Evolutionary conservation across 2,797 vertebrate species (phyloP), one percentile per base, ranked within the genome.

Genomic region (Spea hammondii): DNA sequence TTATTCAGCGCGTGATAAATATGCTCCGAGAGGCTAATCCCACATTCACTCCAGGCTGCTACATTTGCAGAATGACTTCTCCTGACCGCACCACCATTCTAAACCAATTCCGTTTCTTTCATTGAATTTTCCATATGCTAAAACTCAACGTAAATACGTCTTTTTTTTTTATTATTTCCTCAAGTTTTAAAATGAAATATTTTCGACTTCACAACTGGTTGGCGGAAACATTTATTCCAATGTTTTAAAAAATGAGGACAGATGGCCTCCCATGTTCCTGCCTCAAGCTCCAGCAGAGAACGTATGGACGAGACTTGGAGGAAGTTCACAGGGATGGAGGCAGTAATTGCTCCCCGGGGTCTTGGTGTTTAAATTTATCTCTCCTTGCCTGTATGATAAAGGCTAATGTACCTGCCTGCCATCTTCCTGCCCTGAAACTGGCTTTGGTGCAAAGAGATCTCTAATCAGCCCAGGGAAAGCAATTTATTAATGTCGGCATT

Each of bases 41-140:
- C 65, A 7, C 64, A 46, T 11, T 72, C 8, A 17, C 54, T 67
- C 55, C 77, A 67, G 54, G 77, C 54, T 14, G 60, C 77, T 13
- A 60, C 77, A 74, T 79, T 79, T 79, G 71, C 72, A 74, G 65
- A 79, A 79, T 71, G 14, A 79, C 77, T 74, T 79, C 60, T 67
- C 72, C 77, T 60, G 71, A 79, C 71, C 77, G 53, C 70, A 79
- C 17, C 5, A 8, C 46, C 32, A 48, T 60, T 65, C 54, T 67
- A 62, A 72, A 57, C 10, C 12, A 50, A 51, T 51, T 54, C 32
- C 70, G 73, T 67, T 73, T 1, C 51, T 74, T 79, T 59, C 68
- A 62, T 79, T 59, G 45, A 17, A 11, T 67, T 54, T 57, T 46
- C 77, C 65, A 51, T 72, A 50, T 48, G 70, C 70, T 60, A 59